These are phyloP conservation scores for Chloromyia formosa DNA, from an alignment of 2,888 invertebrate genomes.

Conservation along the genomic window DNA sequence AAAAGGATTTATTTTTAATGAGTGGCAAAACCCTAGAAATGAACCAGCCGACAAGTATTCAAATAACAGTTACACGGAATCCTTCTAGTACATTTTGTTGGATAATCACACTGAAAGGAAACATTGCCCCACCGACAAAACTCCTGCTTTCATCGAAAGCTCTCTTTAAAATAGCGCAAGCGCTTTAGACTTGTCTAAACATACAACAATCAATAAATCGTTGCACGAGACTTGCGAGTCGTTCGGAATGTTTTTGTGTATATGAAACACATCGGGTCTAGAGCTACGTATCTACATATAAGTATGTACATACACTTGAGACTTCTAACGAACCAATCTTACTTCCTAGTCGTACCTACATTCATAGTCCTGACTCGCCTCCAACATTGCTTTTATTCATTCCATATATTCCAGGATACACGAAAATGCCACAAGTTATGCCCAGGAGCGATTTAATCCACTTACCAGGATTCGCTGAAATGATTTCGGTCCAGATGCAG, in stretches of 20 bases:
- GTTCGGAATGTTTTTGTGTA: conserved; percentile 12
- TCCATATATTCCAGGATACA: neutral
- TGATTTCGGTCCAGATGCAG: neutral
- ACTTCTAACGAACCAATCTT: neutral
- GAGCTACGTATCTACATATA: neutral
- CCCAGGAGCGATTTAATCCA: neutral
- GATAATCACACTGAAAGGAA: no score
- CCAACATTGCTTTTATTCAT: neutral
- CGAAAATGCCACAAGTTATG: neutral
- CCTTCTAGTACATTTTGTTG: neutral
- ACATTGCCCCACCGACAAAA: neutral
- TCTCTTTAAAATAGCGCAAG: neutral
- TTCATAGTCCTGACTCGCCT: neutral
- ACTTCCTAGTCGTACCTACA: no score
- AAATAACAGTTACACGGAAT: no score
- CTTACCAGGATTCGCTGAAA: neutral
- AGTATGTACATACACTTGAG: neutral
- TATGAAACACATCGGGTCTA: neutral
- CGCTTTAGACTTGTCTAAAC: conserved; percentile 6
- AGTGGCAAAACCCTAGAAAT: no score
- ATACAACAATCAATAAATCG: conserved; percentile 37
- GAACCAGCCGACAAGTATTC: no score
- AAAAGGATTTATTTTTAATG: no score
- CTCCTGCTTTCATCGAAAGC: neutral
- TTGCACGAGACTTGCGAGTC: conserved; percentile 32